Conservation (phyloP, 2,797 vertebrate genomes). For the Meda fulgida region DNA sequence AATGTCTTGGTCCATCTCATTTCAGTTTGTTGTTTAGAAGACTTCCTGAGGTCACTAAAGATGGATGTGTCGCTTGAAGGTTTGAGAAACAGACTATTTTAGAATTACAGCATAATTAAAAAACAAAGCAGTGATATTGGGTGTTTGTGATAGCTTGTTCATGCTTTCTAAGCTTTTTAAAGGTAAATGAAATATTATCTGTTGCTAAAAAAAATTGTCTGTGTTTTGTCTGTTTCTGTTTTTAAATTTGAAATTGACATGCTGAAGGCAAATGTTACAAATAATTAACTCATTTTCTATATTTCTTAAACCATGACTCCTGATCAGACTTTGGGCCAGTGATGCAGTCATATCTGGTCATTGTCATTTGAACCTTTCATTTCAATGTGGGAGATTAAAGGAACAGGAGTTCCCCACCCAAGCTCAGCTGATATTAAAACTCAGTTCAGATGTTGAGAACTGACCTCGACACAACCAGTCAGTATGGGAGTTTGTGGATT, state of each 20-base stretch:
- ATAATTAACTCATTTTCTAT: not conserved
- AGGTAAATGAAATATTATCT: not conserved
- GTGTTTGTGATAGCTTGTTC: not conserved
- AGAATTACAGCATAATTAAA: not conserved
- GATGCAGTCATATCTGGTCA: not conserved
- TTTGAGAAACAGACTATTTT: not conserved
- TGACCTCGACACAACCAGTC: not conserved
- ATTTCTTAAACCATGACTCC: not conserved
- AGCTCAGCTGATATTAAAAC: constrained; percentile 1
- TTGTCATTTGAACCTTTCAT: not conserved
- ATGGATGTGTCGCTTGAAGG: not conserved
- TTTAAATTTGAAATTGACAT: not conserved
- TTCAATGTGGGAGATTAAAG: not conserved
- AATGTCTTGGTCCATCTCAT: not conserved
- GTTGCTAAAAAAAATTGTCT: not conserved
- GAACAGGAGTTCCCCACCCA: not conserved
- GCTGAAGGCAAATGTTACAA: not conserved
- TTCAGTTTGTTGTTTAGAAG: not conserved
- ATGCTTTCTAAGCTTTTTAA: not conserved
- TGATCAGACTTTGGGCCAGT: not conserved
- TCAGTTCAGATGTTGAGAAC: not conserved
- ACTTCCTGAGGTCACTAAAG: not conserved
- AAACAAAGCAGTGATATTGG: not conserved
- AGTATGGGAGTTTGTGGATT: constrained; percentile 1
- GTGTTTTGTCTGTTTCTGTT: not conserved